Base-by-base conservation (phyloP, 2,888 invertebrate genomes). In the Phaonia tiefii region DNA sequence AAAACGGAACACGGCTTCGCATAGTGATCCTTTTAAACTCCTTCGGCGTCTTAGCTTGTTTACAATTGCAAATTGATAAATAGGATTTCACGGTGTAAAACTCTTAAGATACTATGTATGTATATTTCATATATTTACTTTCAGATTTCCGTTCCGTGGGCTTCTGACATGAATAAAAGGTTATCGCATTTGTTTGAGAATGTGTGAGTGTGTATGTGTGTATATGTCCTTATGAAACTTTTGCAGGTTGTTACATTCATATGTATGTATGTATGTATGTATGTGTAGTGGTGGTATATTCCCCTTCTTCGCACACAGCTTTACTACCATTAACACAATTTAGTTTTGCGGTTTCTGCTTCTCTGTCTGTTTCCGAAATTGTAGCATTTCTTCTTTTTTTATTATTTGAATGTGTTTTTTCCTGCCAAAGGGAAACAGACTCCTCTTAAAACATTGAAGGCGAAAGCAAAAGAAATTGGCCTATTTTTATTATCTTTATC, bases 51-150 rank as follows among this genome's bases (percentile, higher is more conserved):
- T 63, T 42, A 13, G 39, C 39, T 74, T 72, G 63, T 63, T 54
- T 46, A 56, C 39, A 54, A 65, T 44, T 37, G 11, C 66, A 56
- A 74, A 66, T 22, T 74, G 65, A 74, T 74, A 74, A 66, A 74
- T 66, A 74, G 44, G 56, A 74, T 74, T 66, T 66, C 20, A 46
- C 26, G 73, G 56, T 74, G 22, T 56, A 56, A 74, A 31, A 44
- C 31, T 31, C 15, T 42, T 2, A 37, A 51, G 51, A 63, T 63
- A 11, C 63, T 63, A 10, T 51, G 20, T n/a, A n/a, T 13, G 22
- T 63, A 11, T 42, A 39, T 22, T 20, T 39, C 39, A 54, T 25
- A n/a, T n/a, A n/a, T n/a, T n/a, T n/a, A 25, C 11, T 22, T 54
- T 54, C 11, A 22, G 54, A 25, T 54, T 51, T 25, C 54, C 13